A percentile compares a stretch with the other conserved stretches of the same genome.
Conservation (phyloP, 2,113 vertebrate genomes). For the Dipodomys spectabilis region DNA sequence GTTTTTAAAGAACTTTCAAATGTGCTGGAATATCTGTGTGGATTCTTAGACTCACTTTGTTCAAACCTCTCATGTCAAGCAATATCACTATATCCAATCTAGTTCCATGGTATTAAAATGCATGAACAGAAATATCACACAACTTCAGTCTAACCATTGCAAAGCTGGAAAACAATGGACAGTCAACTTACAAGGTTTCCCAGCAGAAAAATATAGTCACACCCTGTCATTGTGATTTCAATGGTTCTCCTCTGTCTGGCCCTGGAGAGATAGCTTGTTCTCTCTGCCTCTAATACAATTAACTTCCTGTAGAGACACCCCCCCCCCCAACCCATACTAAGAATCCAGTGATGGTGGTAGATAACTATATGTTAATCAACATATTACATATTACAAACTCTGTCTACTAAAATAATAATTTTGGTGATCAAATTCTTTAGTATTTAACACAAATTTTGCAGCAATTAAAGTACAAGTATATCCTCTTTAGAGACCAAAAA, state of each 20-base stretch:
- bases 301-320: not conserved
- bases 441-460: conserved; percentile 41
- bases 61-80: not conserved
- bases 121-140: not conserved
- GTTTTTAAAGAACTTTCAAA: not conserved
- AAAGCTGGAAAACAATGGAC: not conserved
- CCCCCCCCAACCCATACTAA: not conserved
- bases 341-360: not conserved
- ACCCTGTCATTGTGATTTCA: not conserved
- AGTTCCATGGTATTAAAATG: not conserved
- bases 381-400: conserved; percentile 19
- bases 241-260: accelerated
- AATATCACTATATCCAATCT: not conserved
- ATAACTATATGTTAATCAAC: not conserved
- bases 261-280: not conserved
- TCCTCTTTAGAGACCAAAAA: conserved; percentile 35
- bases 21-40: not conserved
- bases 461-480: conserved; percentile 54
- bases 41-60: not conserved
- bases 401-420: conserved; percentile 41
- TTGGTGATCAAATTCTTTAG: conserved; percentile 22
- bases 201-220: not conserved
- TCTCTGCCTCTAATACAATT: not conserved
- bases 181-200: not conserved
- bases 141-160: not conserved